phyloP scores from a whole-genome alignment of 2,113 vertebrate species.

The Rutilus rutilus region DNA sequence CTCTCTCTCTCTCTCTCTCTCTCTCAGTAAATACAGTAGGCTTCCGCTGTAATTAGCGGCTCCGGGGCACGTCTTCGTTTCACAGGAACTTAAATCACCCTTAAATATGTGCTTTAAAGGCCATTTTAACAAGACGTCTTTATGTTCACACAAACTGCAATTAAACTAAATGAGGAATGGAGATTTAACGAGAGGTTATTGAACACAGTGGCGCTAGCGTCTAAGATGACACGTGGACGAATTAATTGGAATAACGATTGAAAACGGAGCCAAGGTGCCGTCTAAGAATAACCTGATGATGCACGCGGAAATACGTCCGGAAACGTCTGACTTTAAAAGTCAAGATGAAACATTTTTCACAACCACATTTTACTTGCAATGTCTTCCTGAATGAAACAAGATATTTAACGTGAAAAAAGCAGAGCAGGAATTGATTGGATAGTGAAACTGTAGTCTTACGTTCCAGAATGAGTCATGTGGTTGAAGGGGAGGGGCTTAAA shows the following conservation, averaged over 20 bases:
- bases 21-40: constrained; percentile 20
- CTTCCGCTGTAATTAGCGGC: constrained; percentile 33
- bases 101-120: constrained; percentile 43
- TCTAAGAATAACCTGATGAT: constrained; percentile 22
- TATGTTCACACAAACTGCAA: constrained; percentile 36
- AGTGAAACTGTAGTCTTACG: neutral
- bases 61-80: constrained; percentile 22
- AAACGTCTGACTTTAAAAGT: constrained; percentile 11
- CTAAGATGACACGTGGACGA: neutral
- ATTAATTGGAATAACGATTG: constrained; percentile 24
- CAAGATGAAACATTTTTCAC: neutral
- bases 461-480: neutral
- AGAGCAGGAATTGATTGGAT: neutral
- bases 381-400: neutral
- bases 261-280: neutral
- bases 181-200: constrained; percentile 32
- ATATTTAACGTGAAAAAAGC: neutral
- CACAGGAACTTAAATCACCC: constrained; percentile 37
- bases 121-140: constrained; percentile 20
- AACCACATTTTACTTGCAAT: neutral
- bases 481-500: neutral
- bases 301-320: neutral
- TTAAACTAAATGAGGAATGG: constrained; percentile 37
- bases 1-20: no score
- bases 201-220: neutral